Evolutionary conservation across 2,888 invertebrate species (phyloP).

Genomic region (Amblyjoppa fuscipennis): DNA sequence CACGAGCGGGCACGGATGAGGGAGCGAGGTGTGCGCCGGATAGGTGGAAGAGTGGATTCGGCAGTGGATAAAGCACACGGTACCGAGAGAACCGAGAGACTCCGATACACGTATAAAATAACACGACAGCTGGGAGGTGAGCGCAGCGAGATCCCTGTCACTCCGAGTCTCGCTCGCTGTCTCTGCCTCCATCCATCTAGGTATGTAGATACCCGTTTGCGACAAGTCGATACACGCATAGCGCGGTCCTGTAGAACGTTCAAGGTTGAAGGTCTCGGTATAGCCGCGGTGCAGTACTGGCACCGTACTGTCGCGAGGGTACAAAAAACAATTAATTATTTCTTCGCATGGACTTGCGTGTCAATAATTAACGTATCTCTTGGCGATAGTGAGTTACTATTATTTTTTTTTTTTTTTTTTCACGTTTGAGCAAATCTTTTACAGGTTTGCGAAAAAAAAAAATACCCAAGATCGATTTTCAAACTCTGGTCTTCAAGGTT

Average conservation of each 20-base stretch:
- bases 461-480: too few relatives aligned
- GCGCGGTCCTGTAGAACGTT: slow-evolving; percentile 19
- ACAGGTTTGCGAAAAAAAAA: too few relatives aligned
- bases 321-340: too few relatives aligned
- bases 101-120: slow-evolving; percentile 75
- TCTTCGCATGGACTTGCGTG: too few relatives aligned
- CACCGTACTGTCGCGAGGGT: neutral
- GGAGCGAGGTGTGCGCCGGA: slow-evolving; percentile 14
- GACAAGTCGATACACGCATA: slow-evolving; percentile 37
- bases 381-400: too few relatives aligned
- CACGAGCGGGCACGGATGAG: slow-evolving; percentile 30
- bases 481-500: too few relatives aligned
- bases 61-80: slow-evolving; percentile 25
- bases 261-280: slow-evolving; percentile 33
- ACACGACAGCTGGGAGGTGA: slow-evolving; percentile 80
- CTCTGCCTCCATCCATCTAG: slow-evolving; percentile 4
- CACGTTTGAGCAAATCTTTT: too few relatives aligned
- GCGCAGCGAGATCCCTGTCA: slow-evolving; percentile 56
- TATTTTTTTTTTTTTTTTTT: too few relatives aligned
- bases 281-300: neutral
- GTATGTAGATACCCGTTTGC: slow-evolving; percentile 39
- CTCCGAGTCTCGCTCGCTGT: slow-evolving; percentile 2
- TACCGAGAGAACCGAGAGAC: slow-evolving; percentile 35
- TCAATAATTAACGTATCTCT: too few relatives aligned
- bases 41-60: slow-evolving; percentile 44